phyloP scores from a whole-genome alignment of 2,797 vertebrate genomes.

The Phoxinus dragarum region DNA sequence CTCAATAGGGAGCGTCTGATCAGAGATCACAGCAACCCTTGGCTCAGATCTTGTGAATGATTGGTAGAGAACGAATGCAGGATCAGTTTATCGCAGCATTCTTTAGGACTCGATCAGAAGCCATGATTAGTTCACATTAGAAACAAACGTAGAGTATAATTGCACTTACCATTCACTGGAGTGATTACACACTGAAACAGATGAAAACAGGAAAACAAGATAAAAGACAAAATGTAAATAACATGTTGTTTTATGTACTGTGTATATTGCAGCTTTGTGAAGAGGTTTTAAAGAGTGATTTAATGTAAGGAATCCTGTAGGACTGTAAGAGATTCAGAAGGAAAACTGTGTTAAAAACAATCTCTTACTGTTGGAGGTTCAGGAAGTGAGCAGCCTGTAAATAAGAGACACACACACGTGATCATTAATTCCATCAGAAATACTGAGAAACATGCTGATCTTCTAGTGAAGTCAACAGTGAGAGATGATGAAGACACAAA shows the following conservation, averaged over 20 bases:
- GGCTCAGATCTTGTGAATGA: not conserved
- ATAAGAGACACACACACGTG: not conserved
- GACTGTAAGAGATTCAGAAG: not conserved
- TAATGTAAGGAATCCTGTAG: accelerated
- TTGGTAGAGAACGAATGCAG: not conserved
- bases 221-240: not conserved
- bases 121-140: not conserved
- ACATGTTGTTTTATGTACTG: not conserved
- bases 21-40: not conserved
- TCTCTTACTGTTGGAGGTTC: slow-evolving; percentile 3
- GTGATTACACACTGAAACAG: not conserved
- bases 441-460: not conserved
- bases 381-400: not conserved
- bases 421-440: no score
- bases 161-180: not conserved
- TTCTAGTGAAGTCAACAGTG: not conserved
- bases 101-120: not conserved
- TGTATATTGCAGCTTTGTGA: not conserved
- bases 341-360: not conserved
- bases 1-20: not conserved
- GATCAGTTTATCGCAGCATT: not conserved
- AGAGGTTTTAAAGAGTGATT: not conserved
- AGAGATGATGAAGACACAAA: not conserved
- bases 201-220: not conserved
- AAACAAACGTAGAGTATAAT: not conserved